Evolutionary conservation across 1,140 invertebrate genomes (phyloP), one percentile per base, ranked within the genome.

Genomic region (Aphelenchoides fujianensis): DNA sequence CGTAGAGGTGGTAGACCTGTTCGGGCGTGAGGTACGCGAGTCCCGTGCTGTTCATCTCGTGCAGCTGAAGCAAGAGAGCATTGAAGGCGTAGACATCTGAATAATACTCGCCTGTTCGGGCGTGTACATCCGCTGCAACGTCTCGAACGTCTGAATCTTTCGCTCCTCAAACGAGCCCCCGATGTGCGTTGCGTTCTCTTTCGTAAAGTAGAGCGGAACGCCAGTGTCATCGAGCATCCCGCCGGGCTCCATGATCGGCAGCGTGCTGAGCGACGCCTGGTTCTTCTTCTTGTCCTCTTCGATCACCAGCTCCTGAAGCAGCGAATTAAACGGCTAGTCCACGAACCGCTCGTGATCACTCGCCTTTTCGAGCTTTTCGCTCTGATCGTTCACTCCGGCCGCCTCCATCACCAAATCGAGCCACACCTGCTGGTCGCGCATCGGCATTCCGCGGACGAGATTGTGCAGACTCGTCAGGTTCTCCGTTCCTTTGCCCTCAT

Each of bases 361-460:
- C 5, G 34, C 55, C 55, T 59, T 59, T 59, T 59, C 55, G 12
- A 59, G 19, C 34, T 59, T 74, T 3, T 80, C 61, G 16, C 41
- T 66, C 62, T 80, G 36, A 32, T 78, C 78, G n/a, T 72, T 52
- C 2, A 78, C 77, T 2, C 78, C 77, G 19, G 77, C 59, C 27
- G 77, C 77, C 70, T 79, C 77, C 48, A 79, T 74, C 30, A 79
- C 82, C 31, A 79, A 66, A 54, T 79, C 71, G 2, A 79, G 19
- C 77, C 79, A 79, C 34, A 71, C 72, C 31, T 81, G 53, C 54
- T 79, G 77, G 28, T 82, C 77, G 19, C 68, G 57, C 3, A 36
- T 48, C 7, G 63, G 19, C 12, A 82, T 73, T 12, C 41, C 52
- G 3, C 54, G 74, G n/a, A 79, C 35, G 31, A 78, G 12, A 19